A percentile compares a stretch with the other conserved stretches of the same genome.
phyloP scores from a whole-genome alignment of 2,888 invertebrate genomes.

The Omphaloscelis lunosa region DNA sequence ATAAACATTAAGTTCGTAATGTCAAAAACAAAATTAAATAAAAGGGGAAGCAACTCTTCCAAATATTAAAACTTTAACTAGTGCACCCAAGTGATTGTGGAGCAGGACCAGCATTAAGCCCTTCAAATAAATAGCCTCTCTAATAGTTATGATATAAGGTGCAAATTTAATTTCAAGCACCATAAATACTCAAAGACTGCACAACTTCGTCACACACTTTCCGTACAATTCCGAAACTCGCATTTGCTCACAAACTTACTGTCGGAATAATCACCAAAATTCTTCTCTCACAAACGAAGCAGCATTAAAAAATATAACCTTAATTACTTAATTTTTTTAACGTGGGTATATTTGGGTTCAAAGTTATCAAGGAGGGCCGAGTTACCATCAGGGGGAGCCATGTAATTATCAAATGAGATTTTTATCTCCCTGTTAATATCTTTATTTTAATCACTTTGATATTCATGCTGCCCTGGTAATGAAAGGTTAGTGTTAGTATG shows the following conservation, averaged over 20 bases:
- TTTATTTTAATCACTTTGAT: conserved; percentile 70
- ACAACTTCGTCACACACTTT: not conserved
- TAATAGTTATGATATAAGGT: not conserved
- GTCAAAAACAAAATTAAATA: no score
- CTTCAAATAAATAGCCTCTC: no score
- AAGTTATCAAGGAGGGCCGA: conserved; percentile 59
- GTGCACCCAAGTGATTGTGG: no score
- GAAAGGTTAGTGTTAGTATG: no score
- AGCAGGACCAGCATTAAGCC: no score
- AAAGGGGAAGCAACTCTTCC: no score
- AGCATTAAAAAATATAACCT: conserved; percentile 43
- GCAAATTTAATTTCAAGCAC: not conserved
- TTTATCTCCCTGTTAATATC: conserved; percentile 73
- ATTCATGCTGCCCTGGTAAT: conserved; percentile 36
- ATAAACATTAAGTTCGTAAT: no score
- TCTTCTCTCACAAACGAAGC: conserved; percentile 33
- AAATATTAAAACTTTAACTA: no score
- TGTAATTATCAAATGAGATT: conserved; percentile 79
- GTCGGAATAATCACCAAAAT: conserved; percentile 44
- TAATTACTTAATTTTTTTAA: conserved; percentile 66
- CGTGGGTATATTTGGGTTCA: conserved; percentile 48
- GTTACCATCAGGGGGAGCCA: conserved; percentile 58
- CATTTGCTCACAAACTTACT: conserved; percentile 1
- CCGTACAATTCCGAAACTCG: conserved; percentile 4
- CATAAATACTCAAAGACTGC: not conserved